phyloP scores from a whole-genome alignment of 2,888 invertebrate genomes.

The Drosophila birchii region DNA sequence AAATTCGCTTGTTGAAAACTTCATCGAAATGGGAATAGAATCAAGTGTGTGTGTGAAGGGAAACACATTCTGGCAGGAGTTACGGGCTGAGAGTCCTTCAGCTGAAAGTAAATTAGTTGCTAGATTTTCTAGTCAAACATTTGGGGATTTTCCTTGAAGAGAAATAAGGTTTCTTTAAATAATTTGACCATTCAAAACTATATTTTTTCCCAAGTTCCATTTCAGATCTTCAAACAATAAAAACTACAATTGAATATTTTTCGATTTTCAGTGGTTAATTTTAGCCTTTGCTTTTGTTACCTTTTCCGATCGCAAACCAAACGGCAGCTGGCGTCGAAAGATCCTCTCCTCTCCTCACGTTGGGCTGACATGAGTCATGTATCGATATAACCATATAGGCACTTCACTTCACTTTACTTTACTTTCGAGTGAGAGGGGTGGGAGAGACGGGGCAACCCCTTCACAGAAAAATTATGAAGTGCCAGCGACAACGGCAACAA shows the following conservation, averaged over 20 bases:
- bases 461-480: slow-evolving; percentile 71
- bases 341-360: slow-evolving; percentile 23
- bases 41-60: slow-evolving; percentile 15
- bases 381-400: slow-evolving; percentile 41
- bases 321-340: slow-evolving; percentile 30
- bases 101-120: not conserved
- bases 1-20: slow-evolving; percentile 21
- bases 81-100: not conserved
- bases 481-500: slow-evolving; percentile 76
- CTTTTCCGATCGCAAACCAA: slow-evolving; percentile 2
- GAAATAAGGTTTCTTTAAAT: not conserved
- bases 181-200: not conserved
- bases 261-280: slow-evolving; percentile 24
- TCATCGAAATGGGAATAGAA: slow-evolving; percentile 24
- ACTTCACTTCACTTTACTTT: slow-evolving; percentile 33
- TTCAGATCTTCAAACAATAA: not conserved
- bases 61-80: slow-evolving; percentile 2
- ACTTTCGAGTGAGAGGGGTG: slow-evolving; percentile 3
- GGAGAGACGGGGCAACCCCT: slow-evolving; percentile 37
- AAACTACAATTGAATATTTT: slow-evolving; percentile 8
- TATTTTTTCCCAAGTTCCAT: not conserved
- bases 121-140: not conserved
- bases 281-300: slow-evolving; percentile 24
- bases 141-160: not conserved
- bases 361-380: slow-evolving; percentile 50